These are phyloP conservation scores for Buphagus erythrorhynchus DNA, from an alignment of 2,797 vertebrate genomes.

Conservation along the genomic window DNA sequence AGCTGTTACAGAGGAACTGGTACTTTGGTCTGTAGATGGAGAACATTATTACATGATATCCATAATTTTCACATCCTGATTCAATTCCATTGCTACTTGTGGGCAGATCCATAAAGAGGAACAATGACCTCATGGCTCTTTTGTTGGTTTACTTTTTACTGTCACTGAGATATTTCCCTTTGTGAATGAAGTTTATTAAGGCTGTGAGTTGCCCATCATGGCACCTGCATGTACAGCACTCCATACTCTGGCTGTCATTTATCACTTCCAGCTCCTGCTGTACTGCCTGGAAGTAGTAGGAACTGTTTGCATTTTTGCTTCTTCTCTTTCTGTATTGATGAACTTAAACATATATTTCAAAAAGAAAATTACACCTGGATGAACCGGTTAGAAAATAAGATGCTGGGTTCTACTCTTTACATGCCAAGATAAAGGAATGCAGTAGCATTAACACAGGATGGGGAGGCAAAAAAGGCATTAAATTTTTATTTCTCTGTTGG, in stretches of 20 bases:
- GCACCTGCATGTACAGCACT: neutral
- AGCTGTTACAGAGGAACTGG: neutral
- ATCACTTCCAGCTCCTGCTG: neutral
- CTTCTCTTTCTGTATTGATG: neutral
- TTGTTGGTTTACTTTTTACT: neutral
- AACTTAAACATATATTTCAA: neutral
- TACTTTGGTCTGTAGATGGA: neutral
- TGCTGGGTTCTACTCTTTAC: neutral
- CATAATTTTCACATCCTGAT: neutral
- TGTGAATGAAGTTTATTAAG: neutral
- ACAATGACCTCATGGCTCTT: neutral
- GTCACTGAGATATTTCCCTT: neutral
- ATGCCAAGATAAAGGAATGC: neutral
- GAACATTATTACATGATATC: neutral
- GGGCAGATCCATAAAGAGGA: neutral
- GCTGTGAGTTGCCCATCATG: neutral
- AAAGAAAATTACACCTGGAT: neutral
- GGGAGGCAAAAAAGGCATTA: rapidly evolving
- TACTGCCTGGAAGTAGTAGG: neutral
- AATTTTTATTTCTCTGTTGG: neutral
- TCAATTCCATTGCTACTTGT: neutral
- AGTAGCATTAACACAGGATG: neutral
- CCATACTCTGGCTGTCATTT: neutral
- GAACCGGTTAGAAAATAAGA: neutral
- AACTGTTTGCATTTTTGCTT: neutral